phyloP scores from a whole-genome alignment of 37 sponge, comb jelly and placozoan species.

The Chondrosia reniformis region DNA sequence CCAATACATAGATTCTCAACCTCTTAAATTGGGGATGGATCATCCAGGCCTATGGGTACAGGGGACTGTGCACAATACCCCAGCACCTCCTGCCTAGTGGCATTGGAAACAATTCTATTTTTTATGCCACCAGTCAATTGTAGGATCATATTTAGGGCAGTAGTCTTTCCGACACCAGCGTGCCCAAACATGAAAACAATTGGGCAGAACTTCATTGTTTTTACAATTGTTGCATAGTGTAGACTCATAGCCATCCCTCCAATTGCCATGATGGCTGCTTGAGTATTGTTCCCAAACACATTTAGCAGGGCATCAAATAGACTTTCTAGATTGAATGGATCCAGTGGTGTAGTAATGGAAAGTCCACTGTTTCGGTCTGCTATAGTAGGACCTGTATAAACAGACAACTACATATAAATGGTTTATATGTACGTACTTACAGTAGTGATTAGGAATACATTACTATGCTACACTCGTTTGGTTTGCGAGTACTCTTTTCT shows the following conservation, averaged over 20 bases:
- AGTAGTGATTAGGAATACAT: too few species aligned
- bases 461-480: too few species aligned
- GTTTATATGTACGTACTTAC: too few species aligned
- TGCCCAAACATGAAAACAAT: neutral
- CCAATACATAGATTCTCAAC: neutral
- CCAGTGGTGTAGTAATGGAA: too few species aligned
- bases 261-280: too few species aligned
- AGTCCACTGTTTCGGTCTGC: too few species aligned
- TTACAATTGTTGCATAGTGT: neutral
- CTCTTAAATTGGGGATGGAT: neutral
- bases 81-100: neutral
- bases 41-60: neutral
- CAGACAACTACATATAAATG: too few species aligned
- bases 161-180: neutral
- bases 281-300: too few species aligned
- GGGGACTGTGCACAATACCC: neutral
- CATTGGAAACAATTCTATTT: neutral
- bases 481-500: too few species aligned
- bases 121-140: neutral
- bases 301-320: too few species aligned
- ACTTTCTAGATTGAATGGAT: too few species aligned
- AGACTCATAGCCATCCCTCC: neutral
- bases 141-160: neutral
- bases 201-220: neutral
- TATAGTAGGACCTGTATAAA: too few species aligned